Conservation (phyloP, 2,888 invertebrate genomes). For the Scotopteryx bipunctaria region DNA sequence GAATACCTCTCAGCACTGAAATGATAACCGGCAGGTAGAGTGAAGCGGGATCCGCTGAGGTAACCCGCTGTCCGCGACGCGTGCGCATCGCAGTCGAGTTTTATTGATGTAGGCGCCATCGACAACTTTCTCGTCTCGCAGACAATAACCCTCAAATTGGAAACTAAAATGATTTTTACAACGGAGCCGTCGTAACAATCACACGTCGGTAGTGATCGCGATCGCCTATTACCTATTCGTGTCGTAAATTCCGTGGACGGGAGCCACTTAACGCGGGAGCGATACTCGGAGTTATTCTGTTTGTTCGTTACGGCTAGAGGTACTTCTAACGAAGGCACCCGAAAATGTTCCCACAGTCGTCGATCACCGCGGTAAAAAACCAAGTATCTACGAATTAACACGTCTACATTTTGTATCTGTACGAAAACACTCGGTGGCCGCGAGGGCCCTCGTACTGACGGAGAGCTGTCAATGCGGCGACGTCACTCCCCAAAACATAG, state of each 20-base stretch:
- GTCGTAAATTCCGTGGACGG: slow-evolving; percentile 73
- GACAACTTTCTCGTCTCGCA: slow-evolving; percentile 78
- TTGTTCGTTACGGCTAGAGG: slow-evolving; percentile 78
- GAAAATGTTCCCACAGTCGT: slow-evolving; percentile 82
- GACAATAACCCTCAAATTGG: slow-evolving; percentile 79
- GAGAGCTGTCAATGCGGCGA: slow-evolving; percentile 64
- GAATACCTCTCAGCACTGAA: slow-evolving; percentile 56
- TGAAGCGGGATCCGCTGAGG: slow-evolving; percentile 58
- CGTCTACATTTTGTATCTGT: slow-evolving; percentile 78
- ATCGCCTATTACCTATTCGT: slow-evolving; percentile 58
- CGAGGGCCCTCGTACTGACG: slow-evolving; percentile 78
- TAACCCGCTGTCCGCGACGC: slow-evolving; percentile 54
- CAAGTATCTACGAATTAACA: slow-evolving; percentile 82
- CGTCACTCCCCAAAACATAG: slow-evolving; percentile 44
- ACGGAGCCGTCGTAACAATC: slow-evolving; percentile 59
- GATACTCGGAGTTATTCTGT: slow-evolving; percentile 75
- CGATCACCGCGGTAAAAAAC: slow-evolving; percentile 79
- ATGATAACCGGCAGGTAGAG: slow-evolving; percentile 58
- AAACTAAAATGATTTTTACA: slow-evolving; percentile 77
- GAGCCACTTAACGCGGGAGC: slow-evolving; percentile 77
- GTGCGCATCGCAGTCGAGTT: slow-evolving; percentile 64
- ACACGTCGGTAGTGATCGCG: slow-evolving; percentile 57
- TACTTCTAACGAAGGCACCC: slow-evolving; percentile 79
- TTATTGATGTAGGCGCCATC: slow-evolving; percentile 81
- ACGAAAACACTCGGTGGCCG: slow-evolving; percentile 79